Evolutionary conservation across 2,113 vertebrate species (phyloP), one percentile per base, ranked within the genome.

Genomic region (Hydropotes inermis): DNA sequence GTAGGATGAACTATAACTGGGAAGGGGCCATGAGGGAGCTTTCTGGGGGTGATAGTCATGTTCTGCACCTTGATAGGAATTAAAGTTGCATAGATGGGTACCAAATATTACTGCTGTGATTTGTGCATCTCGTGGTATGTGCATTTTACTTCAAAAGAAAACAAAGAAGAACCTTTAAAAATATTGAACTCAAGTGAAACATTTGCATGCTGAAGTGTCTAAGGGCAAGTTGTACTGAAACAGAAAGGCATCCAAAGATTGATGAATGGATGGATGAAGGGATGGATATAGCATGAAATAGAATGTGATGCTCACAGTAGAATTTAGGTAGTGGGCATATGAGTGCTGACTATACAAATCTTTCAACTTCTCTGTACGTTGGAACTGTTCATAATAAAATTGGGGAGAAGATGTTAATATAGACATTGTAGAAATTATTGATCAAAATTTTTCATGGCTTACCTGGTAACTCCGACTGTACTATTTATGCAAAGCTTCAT

Each of bases 251-350:
- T 64, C 47, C 74, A 21, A 17, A 28, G 70, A 28, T 23, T 17
- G 74, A 19, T 19, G n/a, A 50, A 1, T 3, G 13, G 54, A 2
- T 13, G 5, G 3, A 33, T 1, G 1, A 43, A 25, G 28, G 39
- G 60, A 30, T 6, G 47, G 54, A 1, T 9, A 10, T 14, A 8
- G 7, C 60, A 67, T 5, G 10, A 43, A 2, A 15, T 3, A 0
- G 25, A 12, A 54, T 3, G 27, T 52, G 16, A 4, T 17, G 45
- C 13, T 33, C 10, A 28, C 1, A 5, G 33, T n/a, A 9, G 6
- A 13, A 6, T 33, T 45, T 6, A 7, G 10, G 21, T 16, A 43
- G 33, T 1, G 28, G 52, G 58, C 11, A 3, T 28, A 0, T 2
- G 33, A 16, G 25, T 7, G 45, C 2, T 76, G 61, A 27, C 30